Conservation (phyloP, 2,888 invertebrate genomes). For the Alcis repandata region DNA sequence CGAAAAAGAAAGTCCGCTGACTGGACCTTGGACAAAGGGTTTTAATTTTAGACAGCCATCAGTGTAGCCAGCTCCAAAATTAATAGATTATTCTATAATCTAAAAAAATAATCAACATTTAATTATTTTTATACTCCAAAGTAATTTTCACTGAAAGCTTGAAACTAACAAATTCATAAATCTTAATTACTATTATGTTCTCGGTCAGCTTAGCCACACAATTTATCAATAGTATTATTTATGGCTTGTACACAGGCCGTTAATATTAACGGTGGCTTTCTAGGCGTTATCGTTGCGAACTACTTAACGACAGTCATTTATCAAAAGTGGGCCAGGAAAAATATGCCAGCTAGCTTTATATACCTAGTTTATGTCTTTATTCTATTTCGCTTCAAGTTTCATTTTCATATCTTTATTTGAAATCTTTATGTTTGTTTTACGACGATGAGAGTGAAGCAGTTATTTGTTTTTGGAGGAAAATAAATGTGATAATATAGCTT, state of each 20-base stretch:
- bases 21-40: too few species aligned
- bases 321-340: constrained; percentile 65
- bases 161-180: constrained; percentile 33
- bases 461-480: neutral
- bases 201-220: constrained; percentile 32
- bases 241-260: constrained; percentile 45
- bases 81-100: too few species aligned
- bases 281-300: constrained; percentile 54
- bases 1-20: too few species aligned
- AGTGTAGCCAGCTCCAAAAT: too few species aligned
- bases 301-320: constrained; percentile 52
- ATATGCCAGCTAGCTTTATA: constrained; percentile 47
- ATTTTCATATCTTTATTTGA: constrained; percentile 16
- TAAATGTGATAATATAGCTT: too few species aligned
- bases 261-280: constrained; percentile 56
- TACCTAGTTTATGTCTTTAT: constrained; percentile 39
- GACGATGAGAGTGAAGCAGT: constrained; percentile 3
- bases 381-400: constrained; percentile 20
- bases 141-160: neutral
- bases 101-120: too few species aligned
- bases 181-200: constrained; percentile 38
- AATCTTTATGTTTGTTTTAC: constrained; percentile 18
- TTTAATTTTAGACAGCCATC: too few species aligned
- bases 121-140: too few species aligned
- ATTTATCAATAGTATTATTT: constrained; percentile 42